Percentiles rank a stretch among this genome's conserved stretches.
These are phyloP conservation scores for Drosophila pseudoobscura DNA, from an alignment of 1,140 invertebrate species.

Conservation along the genomic window DNA sequence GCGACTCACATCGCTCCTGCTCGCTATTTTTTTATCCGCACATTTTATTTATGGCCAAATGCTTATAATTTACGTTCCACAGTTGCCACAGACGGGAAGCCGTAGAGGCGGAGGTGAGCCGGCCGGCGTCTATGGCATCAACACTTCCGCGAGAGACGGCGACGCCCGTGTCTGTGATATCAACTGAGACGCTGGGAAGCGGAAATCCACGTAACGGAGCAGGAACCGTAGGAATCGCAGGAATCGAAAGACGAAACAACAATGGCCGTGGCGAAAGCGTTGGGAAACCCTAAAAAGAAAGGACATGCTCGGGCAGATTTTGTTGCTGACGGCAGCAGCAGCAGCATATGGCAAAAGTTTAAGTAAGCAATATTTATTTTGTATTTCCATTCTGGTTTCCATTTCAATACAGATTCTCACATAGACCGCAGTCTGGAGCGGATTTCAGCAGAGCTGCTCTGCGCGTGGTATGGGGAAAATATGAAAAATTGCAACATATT, in stretches of 20 bases:
- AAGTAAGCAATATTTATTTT: conserved; percentile 79
- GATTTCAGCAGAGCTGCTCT: conserved; percentile 11
- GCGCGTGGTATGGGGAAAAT: conserved; percentile 34
- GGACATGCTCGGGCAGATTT: conserved; percentile 71
- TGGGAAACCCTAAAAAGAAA: conserved; percentile 42
- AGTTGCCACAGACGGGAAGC: background rate
- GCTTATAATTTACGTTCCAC: conserved; percentile 56
- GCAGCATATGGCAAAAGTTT: conserved; percentile 78
- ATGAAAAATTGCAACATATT: conserved; percentile 79
- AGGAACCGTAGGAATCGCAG: conserved; percentile 29
- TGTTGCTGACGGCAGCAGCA: conserved; percentile 55
- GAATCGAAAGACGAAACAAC: conserved; percentile 23
- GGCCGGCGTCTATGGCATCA: conserved; percentile 64
- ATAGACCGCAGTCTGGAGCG: conserved; percentile 44
- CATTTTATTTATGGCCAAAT: conserved; percentile 45
- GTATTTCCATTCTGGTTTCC: conserved; percentile 26
- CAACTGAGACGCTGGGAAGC: conserved; percentile 64
- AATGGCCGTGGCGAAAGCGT: conserved; percentile 9
- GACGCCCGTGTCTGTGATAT: conserved; percentile 57
- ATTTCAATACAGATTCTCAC: conserved; percentile 39
- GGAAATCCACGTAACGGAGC: conserved; percentile 69
- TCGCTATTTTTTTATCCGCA: conserved; percentile 14
- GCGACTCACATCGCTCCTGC: too few relatives aligned
- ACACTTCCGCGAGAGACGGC: conserved; percentile 59
- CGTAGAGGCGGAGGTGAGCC: conserved; percentile 11